Conservation (phyloP, 2,888 invertebrate species). For the Bruchidius siliquastri region DNA sequence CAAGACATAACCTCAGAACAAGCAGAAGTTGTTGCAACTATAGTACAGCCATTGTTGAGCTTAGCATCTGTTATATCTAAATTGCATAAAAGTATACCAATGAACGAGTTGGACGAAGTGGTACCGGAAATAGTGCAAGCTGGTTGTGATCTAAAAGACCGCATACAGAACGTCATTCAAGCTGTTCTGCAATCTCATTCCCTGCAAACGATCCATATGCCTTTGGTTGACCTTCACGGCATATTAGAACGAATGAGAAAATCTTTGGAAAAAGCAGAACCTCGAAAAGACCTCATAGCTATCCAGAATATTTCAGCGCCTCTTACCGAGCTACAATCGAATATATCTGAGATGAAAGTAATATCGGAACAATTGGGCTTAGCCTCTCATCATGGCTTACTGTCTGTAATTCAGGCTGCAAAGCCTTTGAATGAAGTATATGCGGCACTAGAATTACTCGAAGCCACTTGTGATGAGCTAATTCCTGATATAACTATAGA, state of each 20-base stretch:
- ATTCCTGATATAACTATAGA: conserved; percentile 4
- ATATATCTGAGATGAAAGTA: conserved; percentile 7
- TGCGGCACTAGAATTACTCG: neutral
- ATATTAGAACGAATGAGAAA: neutral
- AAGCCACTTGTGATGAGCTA: neutral
- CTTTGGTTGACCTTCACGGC: neutral
- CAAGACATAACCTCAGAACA: conserved; percentile 15
- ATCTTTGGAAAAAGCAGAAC: neutral
- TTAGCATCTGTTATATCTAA: conserved; percentile 11
- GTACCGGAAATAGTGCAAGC: conserved; percentile 16
- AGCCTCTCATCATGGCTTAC: neutral
- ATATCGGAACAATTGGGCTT: neutral
- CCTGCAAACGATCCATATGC: neutral
- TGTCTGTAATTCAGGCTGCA: neutral
- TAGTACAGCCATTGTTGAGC: conserved; percentile 15
- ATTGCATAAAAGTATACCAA: conserved; percentile 7
- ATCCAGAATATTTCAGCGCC: conserved; percentile 8
- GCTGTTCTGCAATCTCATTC: neutral
- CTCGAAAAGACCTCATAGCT: conserved; percentile 10
- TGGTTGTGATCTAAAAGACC: conserved; percentile 7
- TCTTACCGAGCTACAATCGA: conserved; percentile 8
- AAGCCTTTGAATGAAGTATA: neutral
- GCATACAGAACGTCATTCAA: conserved; percentile 7
- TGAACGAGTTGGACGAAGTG: conserved; percentile 11
- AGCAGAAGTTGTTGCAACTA: conserved; percentile 3